Evolutionary conservation across 1,140 invertebrate species (phyloP).

Genomic region (Drosophila bocki): DNA sequence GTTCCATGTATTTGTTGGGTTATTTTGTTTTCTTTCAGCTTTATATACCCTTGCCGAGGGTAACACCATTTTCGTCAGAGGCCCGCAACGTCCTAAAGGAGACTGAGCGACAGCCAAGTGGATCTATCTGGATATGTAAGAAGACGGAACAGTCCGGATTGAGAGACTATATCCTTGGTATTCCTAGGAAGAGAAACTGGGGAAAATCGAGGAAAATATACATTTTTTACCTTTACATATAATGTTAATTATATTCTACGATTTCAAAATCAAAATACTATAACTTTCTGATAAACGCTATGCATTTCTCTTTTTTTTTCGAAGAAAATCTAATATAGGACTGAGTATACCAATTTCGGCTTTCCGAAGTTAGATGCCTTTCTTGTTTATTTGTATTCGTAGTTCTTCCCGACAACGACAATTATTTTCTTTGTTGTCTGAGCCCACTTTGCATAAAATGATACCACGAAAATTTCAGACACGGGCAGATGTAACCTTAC

Average conservation of each 20-base stretch:
- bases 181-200: too few relatives aligned
- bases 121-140: too few relatives aligned
- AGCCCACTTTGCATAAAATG: slow-evolving; percentile 10
- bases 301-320: too few relatives aligned
- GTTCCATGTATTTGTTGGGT: not conserved
- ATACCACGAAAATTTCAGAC: not conserved
- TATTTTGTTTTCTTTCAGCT: not conserved
- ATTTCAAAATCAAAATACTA: not conserved
- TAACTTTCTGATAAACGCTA: too few relatives aligned
- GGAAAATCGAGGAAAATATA: not conserved
- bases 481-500: not conserved
- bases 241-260: not conserved
- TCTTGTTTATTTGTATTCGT: slow-evolving; percentile 7
- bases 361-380: not conserved
- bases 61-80: not conserved
- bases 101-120: not conserved
- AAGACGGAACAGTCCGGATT: too few relatives aligned
- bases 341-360: not conserved
- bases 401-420: not conserved
- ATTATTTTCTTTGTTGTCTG: slow-evolving; percentile 17
- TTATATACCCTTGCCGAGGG: not conserved
- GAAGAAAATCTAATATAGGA: not conserved
- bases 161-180: too few relatives aligned
- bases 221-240: not conserved
- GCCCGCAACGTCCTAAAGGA: not conserved